Conservation (phyloP, 2,113 vertebrate genomes). For the Phodopus roborovskii region DNA sequence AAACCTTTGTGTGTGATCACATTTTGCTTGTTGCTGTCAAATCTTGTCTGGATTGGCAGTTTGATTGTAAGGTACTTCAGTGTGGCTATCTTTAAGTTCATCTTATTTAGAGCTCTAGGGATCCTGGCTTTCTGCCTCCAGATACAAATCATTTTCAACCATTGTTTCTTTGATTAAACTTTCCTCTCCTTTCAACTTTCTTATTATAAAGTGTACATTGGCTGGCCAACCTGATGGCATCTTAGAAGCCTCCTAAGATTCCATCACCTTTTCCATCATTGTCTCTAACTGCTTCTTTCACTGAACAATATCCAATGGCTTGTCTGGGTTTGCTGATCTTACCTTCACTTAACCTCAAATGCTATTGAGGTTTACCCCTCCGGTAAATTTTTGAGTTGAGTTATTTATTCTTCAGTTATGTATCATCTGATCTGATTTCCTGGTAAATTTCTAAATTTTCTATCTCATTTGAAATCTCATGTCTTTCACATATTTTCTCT, state of each 20-base stretch:
- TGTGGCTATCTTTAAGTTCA: not conserved
- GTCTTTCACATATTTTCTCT: not conserved
- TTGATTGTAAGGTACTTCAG: not conserved
- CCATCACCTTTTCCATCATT: not conserved
- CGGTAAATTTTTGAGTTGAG: not conserved
- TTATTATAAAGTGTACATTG: not conserved
- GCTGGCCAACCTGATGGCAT: fast-evolving
- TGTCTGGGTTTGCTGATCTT: not conserved
- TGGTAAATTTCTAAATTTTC: not conserved
- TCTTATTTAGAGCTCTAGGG: not conserved
- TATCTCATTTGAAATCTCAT: not conserved
- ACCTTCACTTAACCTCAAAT: not conserved
- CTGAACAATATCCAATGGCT: not conserved
- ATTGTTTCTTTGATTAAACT: not conserved
- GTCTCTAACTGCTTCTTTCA: not conserved
- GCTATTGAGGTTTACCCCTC: not conserved
- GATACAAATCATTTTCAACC: not conserved
- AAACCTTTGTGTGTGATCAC: not conserved
- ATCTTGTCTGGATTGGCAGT: not conserved
- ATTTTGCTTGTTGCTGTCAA: not conserved
- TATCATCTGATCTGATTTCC: not conserved
- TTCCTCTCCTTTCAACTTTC: not conserved
- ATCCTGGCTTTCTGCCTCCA: not conserved
- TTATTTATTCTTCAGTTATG: not conserved
- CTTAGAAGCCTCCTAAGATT: not conserved